Conservation (phyloP, 2,888 invertebrate species). For the Netelia fuscicornis region DNA sequence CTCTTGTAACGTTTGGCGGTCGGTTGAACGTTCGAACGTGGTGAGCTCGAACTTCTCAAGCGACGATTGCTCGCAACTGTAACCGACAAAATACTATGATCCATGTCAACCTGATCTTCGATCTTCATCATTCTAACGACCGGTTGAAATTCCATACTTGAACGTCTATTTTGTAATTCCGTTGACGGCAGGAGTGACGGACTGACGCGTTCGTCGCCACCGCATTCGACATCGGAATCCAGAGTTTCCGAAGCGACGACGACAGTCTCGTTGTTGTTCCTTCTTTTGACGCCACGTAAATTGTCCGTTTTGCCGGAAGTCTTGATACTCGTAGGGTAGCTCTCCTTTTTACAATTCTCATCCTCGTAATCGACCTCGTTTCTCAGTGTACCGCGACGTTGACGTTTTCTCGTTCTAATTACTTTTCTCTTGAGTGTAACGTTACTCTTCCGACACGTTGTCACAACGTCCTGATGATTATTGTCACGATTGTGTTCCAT, state of each 20-base stretch:
- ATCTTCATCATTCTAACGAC: conserved; percentile 89
- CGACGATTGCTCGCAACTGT: conserved; percentile 83
- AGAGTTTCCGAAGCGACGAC: conserved; percentile 70
- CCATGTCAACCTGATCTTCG: conserved; percentile 85
- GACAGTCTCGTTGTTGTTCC: conserved; percentile 67
- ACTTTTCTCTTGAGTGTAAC: conserved; percentile 29
- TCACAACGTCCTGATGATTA: conserved; percentile 51
- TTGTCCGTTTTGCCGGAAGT: conserved; percentile 29
- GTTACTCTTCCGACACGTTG: conserved; percentile 68
- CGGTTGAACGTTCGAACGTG: conserved; percentile 77
- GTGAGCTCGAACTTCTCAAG: conserved; percentile 82
- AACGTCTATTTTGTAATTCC: conserved; percentile 80
- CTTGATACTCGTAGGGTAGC: conserved; percentile 43
- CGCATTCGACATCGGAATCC: conserved; percentile 76
- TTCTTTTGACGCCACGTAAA: conserved; percentile 54
- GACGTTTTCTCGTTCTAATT: conserved; percentile 71
- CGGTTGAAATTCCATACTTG: conserved; percentile 87
- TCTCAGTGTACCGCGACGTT: conserved; percentile 68
- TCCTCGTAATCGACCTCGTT: conserved; percentile 74
- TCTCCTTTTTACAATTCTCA: conserved; percentile 76
- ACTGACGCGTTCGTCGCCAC: conserved; percentile 75
- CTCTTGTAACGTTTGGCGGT: conserved; percentile 79
- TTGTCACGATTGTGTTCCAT: conserved; percentile 49
- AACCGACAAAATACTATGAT: conserved; percentile 81
- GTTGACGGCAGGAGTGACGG: conserved; percentile 74